These are phyloP conservation scores for Hyposoter didymator DNA, from an alignment of 2,888 invertebrate species.

Conservation along the genomic window DNA sequence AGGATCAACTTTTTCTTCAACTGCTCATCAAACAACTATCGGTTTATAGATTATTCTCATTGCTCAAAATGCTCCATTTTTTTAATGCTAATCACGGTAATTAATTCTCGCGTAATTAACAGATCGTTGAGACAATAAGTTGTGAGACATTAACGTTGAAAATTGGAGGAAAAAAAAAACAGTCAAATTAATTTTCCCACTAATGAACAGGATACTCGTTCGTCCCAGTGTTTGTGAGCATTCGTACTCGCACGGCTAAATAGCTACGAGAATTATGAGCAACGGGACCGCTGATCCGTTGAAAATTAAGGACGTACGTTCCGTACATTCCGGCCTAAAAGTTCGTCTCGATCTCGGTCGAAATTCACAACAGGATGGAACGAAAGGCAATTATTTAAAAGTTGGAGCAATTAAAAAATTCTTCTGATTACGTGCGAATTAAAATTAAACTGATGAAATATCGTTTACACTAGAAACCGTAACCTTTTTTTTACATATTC, in stretches of 20 bases:
- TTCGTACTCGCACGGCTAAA: background rate
- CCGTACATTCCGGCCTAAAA: background rate
- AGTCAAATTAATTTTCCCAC: background rate
- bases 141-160: background rate
- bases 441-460: too few species aligned
- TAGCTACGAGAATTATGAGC: constrained; percentile 25
- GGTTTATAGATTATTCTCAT: background rate
- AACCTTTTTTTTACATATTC: too few species aligned
- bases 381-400: background rate
- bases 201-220: background rate
- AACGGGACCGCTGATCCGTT: constrained; percentile 17
- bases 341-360: background rate
- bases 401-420: too few species aligned
- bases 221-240: background rate
- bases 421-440: too few species aligned
- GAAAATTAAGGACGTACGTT: constrained; percentile 15
- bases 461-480: too few species aligned
- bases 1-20: background rate
- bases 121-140: background rate
- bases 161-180: background rate
- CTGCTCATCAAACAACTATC: background rate
- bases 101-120: background rate
- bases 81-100: background rate
- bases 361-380: background rate
- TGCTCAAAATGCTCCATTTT: background rate